Evolutionary conservation across 92 coral and sea anemone species (phyloP).

Genomic region (Epizoanthus illoricatus): DNA sequence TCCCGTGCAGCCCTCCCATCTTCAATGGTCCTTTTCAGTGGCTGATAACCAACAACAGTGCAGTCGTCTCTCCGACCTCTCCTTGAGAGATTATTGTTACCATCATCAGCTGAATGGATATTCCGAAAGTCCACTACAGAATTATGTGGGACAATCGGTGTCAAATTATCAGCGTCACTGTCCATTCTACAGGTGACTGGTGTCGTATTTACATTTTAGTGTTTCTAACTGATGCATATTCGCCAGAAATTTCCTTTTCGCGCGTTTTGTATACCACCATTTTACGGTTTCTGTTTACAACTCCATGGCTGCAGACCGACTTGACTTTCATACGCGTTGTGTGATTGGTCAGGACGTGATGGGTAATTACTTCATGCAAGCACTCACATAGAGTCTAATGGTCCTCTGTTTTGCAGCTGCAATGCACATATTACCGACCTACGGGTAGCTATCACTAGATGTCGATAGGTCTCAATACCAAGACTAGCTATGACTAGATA

Average conservation of each 20-base stretch:
- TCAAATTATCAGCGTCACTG: conserved; percentile 70
- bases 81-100: conserved; percentile 37
- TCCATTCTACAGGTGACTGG: conserved; percentile 52
- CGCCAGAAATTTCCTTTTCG: background rate
- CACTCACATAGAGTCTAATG: too few relatives aligned
- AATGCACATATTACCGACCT: too few relatives aligned
- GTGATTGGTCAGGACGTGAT: conserved; percentile 30
- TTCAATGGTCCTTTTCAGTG: conserved; percentile 44
- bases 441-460: too few relatives aligned
- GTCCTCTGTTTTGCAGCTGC: too few relatives aligned
- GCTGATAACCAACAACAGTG: conserved; percentile 37
- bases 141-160: conserved; percentile 85
- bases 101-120: conserved; percentile 50
- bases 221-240: background rate
- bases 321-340: background rate
- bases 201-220: background rate
- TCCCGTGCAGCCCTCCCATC: conserved; percentile 82
- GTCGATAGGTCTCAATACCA: too few relatives aligned
- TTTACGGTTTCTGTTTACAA: conserved; percentile 37
- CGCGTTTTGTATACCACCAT: conserved; percentile 23
- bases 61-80: conserved; percentile 47
- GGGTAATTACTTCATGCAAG: too few relatives aligned
- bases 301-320: conserved; percentile 31
- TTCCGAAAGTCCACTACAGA: conserved; percentile 55
- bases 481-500: too few relatives aligned